Conservation (phyloP, 2,888 invertebrate species). For the Nematopogon swammerdamellus region DNA sequence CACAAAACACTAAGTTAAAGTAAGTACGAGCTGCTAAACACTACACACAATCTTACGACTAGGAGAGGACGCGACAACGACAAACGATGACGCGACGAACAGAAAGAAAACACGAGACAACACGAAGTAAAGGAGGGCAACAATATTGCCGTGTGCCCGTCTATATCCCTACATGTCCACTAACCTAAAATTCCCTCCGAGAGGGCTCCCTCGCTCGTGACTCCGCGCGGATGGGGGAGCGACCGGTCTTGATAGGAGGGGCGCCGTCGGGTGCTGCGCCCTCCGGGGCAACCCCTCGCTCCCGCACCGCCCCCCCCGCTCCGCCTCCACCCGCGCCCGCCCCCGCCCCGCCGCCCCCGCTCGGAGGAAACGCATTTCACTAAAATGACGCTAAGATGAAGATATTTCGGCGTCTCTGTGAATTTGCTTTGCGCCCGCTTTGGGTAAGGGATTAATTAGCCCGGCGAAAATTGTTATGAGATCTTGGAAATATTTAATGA, state of each 20-base stretch:
- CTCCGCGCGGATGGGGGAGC: conserved; percentile 30
- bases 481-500: background rate
- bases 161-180: conserved; percentile 60
- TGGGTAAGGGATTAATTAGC: background rate
- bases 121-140: conserved; percentile 56
- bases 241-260: conserved; percentile 40
- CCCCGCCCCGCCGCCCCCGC: background rate
- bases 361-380: background rate
- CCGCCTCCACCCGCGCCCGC: background rate
- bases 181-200: conserved; percentile 51
- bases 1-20: too few species aligned
- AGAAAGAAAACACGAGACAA: conserved; percentile 54
- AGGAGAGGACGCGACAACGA: conserved; percentile 34
- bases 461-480: background rate
- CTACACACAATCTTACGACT: background rate
- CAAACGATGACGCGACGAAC: conserved; percentile 51
- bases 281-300: background rate
- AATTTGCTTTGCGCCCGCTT: conserved; percentile 5
- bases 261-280: conserved; percentile 5
- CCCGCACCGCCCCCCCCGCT: conserved; percentile 2
- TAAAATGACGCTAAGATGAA: background rate
- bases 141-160: conserved; percentile 56
- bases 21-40: background rate
- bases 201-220: conserved; percentile 7
- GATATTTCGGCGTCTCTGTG: conserved; percentile 5